These are phyloP conservation scores for Lynx canadensis DNA, from an alignment of 2,113 vertebrate genomes.

Conservation along the genomic window DNA sequence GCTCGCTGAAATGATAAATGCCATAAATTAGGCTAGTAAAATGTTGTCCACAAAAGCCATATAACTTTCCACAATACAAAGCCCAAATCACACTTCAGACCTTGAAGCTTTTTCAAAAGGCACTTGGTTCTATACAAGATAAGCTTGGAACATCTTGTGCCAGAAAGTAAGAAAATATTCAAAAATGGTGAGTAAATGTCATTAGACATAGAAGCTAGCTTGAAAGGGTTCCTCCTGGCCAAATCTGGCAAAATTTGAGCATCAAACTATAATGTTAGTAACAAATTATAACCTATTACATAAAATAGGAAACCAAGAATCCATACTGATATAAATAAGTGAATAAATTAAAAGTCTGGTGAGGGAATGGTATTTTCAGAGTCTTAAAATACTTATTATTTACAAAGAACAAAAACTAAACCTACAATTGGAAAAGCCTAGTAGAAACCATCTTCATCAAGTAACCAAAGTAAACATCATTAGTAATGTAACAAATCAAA, in stretches of 20 bases:
- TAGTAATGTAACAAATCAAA: neutral
- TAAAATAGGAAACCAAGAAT: conserved; percentile 18
- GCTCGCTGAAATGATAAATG: neutral
- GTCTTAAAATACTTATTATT: conserved; percentile 14
- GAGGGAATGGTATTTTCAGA: conserved; percentile 6
- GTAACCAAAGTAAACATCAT: neutral
- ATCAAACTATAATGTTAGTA: conserved; percentile 4
- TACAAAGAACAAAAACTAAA: conserved; percentile 8
- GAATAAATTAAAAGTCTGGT: neutral
- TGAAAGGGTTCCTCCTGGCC: neutral
- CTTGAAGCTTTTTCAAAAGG: neutral
- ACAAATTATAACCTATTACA: conserved; percentile 5
- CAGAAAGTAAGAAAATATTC: neutral
- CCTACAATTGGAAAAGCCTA: neutral
- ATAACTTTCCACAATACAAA: conserved; percentile 16
- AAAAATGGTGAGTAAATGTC: conserved; percentile 16
- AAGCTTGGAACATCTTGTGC: neutral
- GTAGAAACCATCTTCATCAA: neutral
- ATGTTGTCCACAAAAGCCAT: neutral
- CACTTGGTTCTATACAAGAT: neutral
- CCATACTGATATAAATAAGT: neutral
- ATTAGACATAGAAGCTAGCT: neutral
- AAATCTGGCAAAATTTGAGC: neutral
- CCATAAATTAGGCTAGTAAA: neutral
- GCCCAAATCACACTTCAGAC: neutral